Conservation (phyloP, 2,888 invertebrate species). For the Hypselothyrea guttata region DNA sequence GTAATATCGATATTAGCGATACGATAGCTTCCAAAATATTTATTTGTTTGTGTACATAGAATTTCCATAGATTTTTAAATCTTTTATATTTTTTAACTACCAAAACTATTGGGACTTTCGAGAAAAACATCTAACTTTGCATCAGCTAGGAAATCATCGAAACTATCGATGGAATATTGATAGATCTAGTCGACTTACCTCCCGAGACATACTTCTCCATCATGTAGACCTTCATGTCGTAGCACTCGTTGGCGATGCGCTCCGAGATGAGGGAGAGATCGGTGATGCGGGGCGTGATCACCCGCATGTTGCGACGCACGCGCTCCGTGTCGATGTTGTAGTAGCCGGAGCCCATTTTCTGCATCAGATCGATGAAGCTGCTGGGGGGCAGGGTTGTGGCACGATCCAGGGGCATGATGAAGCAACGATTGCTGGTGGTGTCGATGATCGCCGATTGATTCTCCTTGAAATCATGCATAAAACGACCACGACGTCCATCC, state of each 20-base stretch:
- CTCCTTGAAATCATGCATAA: constrained; percentile 95
- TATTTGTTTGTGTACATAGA: too few relatives aligned
- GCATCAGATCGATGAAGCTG: constrained; percentile 89
- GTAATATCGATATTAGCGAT: too few relatives aligned
- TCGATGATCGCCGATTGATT: constrained; percentile 91
- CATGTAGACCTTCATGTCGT: constrained; percentile 87
- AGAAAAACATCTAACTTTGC: too few relatives aligned
- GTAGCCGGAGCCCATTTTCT: constrained; percentile 90
- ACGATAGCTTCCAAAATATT: too few relatives aligned
- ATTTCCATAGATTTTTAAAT: too few relatives aligned
- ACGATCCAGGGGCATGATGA: constrained; percentile 94
- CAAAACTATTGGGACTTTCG: too few relatives aligned
- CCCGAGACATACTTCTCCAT: constrained; percentile 87
- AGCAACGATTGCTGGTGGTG: constrained; percentile 89
- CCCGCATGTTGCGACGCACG: constrained; percentile 89
- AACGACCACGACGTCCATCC: constrained; percentile 91
- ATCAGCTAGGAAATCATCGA: too few relatives aligned
- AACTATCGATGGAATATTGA: too few relatives aligned
- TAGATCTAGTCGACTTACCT: constrained; percentile 86
- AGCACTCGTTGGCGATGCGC: constrained; percentile 88
- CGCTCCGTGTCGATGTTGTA: constrained; percentile 91
- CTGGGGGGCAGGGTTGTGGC: constrained; percentile 89
- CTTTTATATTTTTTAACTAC: too few relatives aligned
- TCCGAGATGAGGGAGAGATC: constrained; percentile 86
- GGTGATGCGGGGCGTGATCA: constrained; percentile 87